These are phyloP conservation scores for Cuculus canorus DNA, from an alignment of 2,797 vertebrate species.

Conservation along the genomic window DNA sequence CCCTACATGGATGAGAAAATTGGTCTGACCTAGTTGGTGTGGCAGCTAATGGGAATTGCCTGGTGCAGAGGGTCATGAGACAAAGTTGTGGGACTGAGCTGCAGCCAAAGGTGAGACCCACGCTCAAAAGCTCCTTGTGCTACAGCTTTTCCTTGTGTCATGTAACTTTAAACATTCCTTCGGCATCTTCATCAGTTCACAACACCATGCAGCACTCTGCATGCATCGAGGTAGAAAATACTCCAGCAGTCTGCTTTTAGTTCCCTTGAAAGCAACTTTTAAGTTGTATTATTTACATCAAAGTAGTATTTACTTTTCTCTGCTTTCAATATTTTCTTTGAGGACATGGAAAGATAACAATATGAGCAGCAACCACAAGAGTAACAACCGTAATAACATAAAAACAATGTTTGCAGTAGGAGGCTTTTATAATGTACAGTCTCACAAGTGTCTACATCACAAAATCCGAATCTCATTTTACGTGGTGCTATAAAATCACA, in stretches of 20 bases:
- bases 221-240: neutral
- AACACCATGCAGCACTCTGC: neutral
- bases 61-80: neutral
- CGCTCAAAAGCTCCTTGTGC: neutral
- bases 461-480: neutral
- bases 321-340: slow-evolving; percentile 18
- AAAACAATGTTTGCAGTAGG: neutral
- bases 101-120: neutral
- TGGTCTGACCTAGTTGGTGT: neutral
- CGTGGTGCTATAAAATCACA: neutral
- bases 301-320: neutral
- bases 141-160: neutral
- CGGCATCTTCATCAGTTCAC: neutral
- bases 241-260: neutral
- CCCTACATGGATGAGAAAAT: neutral
- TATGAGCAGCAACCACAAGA: neutral
- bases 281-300: neutral
- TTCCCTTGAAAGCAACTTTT: neutral
- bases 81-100: neutral
- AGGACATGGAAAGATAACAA: neutral
- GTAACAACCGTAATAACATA: neutral
- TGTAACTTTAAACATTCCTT: neutral
- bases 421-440: neutral
- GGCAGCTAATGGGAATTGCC: neutral
- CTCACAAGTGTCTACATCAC: neutral